Evolutionary conservation across 2,113 vertebrate species (phyloP), one percentile per base, ranked within the genome.

Genomic region (Hippocampus abdominalis): DNA sequence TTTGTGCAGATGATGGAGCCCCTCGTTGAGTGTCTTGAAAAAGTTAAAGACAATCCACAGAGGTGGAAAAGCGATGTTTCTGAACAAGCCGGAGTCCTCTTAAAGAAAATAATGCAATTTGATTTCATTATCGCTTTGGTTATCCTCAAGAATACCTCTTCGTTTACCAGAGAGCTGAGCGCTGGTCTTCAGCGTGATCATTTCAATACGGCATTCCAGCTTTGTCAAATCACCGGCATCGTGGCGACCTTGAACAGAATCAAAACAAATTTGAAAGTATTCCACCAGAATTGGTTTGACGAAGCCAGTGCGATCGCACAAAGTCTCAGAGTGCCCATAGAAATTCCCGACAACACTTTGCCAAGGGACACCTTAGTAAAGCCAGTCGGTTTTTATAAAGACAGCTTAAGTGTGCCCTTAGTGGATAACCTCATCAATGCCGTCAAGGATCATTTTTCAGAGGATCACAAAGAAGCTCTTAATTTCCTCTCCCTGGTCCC

Each of bases 201-300:
- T 4, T 96, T 95, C 1, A 96, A 94, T 25, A 93, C 95, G 0
- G 97, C 95, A 44, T 96, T 96, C 42, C 96, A 97, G 25, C 94
- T 97, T 63, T 94, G 94, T 86, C 97, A 96, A 78, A 89, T 99
- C 77, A 94, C 91, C 0, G 96, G 96, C 0, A 96, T 98, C 18
- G 88, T 99, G 77, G 94, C 96, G 78, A 94, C 96, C 0, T 91
- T 99, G 56, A 98, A 95, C 3, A 89, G 97, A 79, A 94, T 99
- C 18, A 95, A 97, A 89, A 97, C 97, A 54, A 97, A 96, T 59
- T 96, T 99, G 62, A 96, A 98, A 54, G 94, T 99, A 54, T 98
- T 98, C 80, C 96, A 99, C 39, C 96, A 98, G 66, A 98, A 96
- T 88, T 99, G 97, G 96, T 98, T 96, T 71, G 96, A 99, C 60